These are phyloP conservation scores for Nycticorax nycticorax DNA, from an alignment of 2,113 vertebrate genomes.

Conservation along the genomic window DNA sequence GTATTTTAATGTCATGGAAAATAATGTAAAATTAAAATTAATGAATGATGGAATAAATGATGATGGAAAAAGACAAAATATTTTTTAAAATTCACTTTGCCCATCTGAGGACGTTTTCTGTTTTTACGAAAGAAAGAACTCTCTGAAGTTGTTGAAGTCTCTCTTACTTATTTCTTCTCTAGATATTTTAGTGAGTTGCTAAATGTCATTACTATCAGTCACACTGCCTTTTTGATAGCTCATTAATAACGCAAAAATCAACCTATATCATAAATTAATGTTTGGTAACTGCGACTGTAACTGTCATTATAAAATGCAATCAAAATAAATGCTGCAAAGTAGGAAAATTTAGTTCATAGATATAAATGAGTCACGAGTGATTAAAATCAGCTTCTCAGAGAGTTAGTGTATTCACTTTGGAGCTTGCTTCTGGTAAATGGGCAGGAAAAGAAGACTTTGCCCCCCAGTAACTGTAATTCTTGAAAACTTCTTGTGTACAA, in stretches of 20 bases:
- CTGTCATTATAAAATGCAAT: constrained; percentile 11
- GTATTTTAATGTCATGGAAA: neutral
- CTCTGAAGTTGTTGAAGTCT: neutral
- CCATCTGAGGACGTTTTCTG: neutral
- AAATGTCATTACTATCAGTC: constrained; percentile 2
- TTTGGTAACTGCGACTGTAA: neutral
- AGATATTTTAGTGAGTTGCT: constrained; percentile 7
- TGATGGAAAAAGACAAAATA: neutral
- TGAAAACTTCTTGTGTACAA: neutral
- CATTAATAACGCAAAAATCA: constrained; percentile 6
- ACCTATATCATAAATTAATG: neutral
- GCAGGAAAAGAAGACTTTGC: neutral
- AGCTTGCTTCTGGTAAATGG: neutral
- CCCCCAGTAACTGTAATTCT: neutral
- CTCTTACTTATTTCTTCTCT: neutral
- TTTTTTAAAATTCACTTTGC: neutral
- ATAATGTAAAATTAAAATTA: neutral
- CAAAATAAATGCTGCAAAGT: constrained; percentile 14
- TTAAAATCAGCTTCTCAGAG: neutral
- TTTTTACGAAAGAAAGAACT: neutral
- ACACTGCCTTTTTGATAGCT: constrained; percentile 11
- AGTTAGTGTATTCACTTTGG: neutral
- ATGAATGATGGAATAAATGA: neutral
- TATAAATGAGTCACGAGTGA: constrained; percentile 1
- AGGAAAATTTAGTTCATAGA: constrained; percentile 11